Base-by-base conservation (phyloP, 2,113 vertebrate genomes). In the Actinemys pallida region DNA sequence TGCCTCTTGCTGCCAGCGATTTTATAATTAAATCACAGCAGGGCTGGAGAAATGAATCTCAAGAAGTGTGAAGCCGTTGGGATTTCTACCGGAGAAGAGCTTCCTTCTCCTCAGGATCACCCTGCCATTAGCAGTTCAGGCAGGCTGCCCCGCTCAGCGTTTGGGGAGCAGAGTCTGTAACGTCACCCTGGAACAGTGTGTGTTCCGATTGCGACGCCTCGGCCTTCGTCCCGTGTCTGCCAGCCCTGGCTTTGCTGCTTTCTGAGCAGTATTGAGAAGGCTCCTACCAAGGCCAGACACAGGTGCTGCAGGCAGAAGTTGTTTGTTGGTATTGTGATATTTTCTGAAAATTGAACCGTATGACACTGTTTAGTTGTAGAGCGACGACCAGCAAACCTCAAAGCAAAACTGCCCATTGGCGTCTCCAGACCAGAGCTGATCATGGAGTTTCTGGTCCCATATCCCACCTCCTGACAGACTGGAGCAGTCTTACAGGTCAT, bases 401-500 rank as follows among this genome's bases (percentile, higher is more conserved):
- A 54, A 53, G 75, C 65, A 72, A 72, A 72, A 39, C 35, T 39
- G 65, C n/a, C n/a, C n/a, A 6, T 72, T 9, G 35, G 35, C n/a
- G 5, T 12, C 27, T 39, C 93, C 89, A 0, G 1, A 29, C 4
- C 72, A 94, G 92, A 90, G 72, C 39, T 76, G 72, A 20, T 76
- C 72, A 11, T 27, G 49, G 90, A n/a, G 93, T 86, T 88, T 86
- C 83, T 91, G 79, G 0, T 62, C 90, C 86, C 85, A 42, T 35
- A 24, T 49, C 52, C 45, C 62, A 25, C 89, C 11, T 50, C 95
- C 94, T 93, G 97, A 81, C 97, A 97, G 96, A 84, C 81, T 0
- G 14, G 93, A 86, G 96, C 90, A 95, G 95, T 90, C 95, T 94
- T 88, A 2, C 17, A 50, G 89, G 90, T 92, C 86, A 86, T 49